Evolutionary conservation across 2,113 vertebrate genomes (phyloP).

Genomic region (Pygoscelis antarcticus): DNA sequence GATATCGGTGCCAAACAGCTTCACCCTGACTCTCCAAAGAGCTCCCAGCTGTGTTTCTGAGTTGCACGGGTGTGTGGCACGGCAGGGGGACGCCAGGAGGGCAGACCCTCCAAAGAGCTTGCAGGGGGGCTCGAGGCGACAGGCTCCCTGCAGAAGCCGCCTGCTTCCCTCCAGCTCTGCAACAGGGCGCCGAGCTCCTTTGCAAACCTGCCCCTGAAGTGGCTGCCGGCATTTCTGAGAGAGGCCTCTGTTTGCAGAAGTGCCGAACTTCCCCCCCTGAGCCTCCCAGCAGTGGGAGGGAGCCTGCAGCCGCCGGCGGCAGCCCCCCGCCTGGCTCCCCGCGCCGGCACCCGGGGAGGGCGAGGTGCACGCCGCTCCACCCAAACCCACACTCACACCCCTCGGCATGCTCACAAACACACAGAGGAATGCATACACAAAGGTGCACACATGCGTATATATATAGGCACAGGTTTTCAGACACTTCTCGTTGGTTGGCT

Average conservation of each 20-base stretch:
- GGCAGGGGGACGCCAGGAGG: rapidly evolving
- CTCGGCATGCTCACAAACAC: neutral
- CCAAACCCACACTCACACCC: neutral
- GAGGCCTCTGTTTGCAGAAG: slow-evolving; percentile 40
- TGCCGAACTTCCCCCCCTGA: neutral
- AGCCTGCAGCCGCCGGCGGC: neutral
- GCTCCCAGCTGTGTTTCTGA: neutral
- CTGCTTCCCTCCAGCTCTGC: neutral
- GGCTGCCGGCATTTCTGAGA: neutral
- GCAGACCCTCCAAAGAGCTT: neutral
- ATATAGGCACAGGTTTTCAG: neutral
- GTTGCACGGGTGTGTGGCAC: neutral
- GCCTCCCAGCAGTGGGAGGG: neutral
- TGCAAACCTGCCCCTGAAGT: neutral
- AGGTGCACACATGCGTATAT: neutral
- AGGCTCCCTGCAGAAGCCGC: neutral
- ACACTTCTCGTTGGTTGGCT: neutral
- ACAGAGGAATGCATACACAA: neutral
- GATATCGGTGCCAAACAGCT: neutral
- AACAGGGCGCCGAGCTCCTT: neutral
- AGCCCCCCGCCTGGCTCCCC: neutral
- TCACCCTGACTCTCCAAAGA: neutral
- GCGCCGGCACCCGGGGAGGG: neutral
- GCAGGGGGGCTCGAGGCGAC: rapidly evolving
- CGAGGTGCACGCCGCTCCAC: neutral